Percentiles rank a stretch among this genome's conserved stretches.
Evolutionary conservation across 1,140 invertebrate species (phyloP).

Genomic region (Sesamia nonagrioides): DNA sequence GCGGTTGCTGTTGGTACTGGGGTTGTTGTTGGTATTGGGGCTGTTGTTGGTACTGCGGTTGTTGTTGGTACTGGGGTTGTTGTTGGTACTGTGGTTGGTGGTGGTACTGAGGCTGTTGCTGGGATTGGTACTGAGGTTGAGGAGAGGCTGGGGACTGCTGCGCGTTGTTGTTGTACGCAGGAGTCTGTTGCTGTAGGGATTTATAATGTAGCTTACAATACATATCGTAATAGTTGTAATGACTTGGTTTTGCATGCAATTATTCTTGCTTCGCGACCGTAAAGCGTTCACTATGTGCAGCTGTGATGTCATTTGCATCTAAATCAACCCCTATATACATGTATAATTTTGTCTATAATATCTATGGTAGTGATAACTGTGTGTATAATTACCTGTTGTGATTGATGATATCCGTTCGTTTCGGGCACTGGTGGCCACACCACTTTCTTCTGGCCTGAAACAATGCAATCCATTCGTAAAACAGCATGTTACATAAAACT

Average conservation of each 20-base stretch:
- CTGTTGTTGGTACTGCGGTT: constrained; percentile 70
- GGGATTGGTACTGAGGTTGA: constrained; percentile 75
- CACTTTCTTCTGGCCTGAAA: constrained; percentile 93
- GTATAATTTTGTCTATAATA: constrained; percentile 38
- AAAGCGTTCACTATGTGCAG: constrained; percentile 72
- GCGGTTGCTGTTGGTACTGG: constrained; percentile 74
- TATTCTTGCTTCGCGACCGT: constrained; percentile 60
- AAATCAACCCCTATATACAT: constrained; percentile 56
- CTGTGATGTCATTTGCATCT: constrained; percentile 60
- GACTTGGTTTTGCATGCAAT: constrained; percentile 63
- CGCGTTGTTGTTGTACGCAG: constrained; percentile 82
- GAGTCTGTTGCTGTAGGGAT: constrained; percentile 78
- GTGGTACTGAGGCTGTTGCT: constrained; percentile 71
- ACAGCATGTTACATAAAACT: constrained; percentile 26
- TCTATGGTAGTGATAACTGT: constrained; percentile 19
- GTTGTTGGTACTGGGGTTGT: constrained; percentile 75
- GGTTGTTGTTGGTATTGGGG: constrained; percentile 71
- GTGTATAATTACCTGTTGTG: constrained; percentile 77
- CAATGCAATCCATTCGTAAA: constrained; percentile 50
- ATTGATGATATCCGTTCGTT: constrained; percentile 88
- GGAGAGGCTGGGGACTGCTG: constrained; percentile 83
- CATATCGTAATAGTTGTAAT: constrained; percentile 44
- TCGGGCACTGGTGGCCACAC: constrained; percentile 94
- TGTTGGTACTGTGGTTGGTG: constrained; percentile 77
- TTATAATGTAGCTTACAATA: constrained; percentile 59